Evolutionary conservation across 2,888 invertebrate species (phyloP).

Genomic region (Phragmatobia fuliginosa): DNA sequence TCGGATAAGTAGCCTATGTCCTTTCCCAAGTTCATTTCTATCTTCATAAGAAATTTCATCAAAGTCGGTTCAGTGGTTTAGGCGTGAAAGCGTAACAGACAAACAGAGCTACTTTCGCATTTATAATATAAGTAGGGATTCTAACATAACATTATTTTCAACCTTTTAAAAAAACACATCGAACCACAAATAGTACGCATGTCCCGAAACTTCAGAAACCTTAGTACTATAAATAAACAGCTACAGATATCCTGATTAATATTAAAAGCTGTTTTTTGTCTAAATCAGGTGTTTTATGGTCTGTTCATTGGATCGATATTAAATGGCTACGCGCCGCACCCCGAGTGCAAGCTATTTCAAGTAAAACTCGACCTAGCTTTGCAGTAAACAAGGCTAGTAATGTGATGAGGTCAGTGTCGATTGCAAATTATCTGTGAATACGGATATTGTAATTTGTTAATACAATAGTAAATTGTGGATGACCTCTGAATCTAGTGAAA

Average conservation of each 20-base stretch:
- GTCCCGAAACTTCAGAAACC: background rate
- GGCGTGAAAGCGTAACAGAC: no score
- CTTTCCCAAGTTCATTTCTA: no score
- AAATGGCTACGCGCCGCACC: slow-evolving; percentile 29
- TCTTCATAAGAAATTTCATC: no score
- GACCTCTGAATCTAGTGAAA: no score
- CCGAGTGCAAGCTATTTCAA: slow-evolving; percentile 30
- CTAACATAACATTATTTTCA: background rate
- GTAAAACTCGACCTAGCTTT: background rate
- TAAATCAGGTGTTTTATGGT: slow-evolving; percentile 21
- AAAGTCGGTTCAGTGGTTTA: no score
- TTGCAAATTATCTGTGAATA: background rate
- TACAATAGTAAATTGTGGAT: background rate
- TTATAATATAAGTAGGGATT: no score
- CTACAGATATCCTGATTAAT: slow-evolving; percentile 23
- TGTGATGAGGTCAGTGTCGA: background rate
- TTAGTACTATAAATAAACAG: background rate
- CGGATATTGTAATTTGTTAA: background rate
- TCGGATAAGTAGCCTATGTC: no score
- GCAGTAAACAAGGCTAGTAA: background rate
- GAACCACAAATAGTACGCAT: background rate
- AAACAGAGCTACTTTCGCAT: no score
- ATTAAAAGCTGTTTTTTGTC: slow-evolving; percentile 19
- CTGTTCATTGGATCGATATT: slow-evolving; percentile 18
- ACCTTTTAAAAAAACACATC: background rate